phyloP scores from a whole-genome alignment of 2,888 invertebrate genomes.

The Amphipyra tragopoginis region DNA sequence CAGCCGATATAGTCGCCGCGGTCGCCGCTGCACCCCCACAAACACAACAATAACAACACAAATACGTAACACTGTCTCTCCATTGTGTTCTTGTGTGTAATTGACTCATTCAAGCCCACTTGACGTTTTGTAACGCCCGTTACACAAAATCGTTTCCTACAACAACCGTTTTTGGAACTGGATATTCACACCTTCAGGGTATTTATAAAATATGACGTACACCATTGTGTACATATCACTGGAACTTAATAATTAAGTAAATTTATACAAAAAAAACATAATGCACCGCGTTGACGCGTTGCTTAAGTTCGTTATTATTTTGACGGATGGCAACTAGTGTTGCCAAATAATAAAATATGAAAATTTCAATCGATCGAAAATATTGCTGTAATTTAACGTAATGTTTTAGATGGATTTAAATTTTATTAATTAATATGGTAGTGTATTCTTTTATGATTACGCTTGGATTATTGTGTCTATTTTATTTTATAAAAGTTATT shows the following conservation, averaged over 20 bases:
- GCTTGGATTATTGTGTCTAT: too few relatives aligned
- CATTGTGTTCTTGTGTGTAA: slow-evolving; percentile 75
- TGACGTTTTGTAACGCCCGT: slow-evolving; percentile 61
- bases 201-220: slow-evolving; percentile 42
- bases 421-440: too few relatives aligned
- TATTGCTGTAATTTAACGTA: too few relatives aligned
- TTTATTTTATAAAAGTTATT: too few relatives aligned
- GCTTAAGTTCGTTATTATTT: slow-evolving; percentile 51
- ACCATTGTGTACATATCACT: slow-evolving; percentile 33
- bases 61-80: slow-evolving; percentile 64
- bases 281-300: slow-evolving; percentile 52
- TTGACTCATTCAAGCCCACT: slow-evolving; percentile 70
- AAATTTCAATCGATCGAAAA: too few relatives aligned
- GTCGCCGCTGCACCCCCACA: slow-evolving; percentile 66
- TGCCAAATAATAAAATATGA: slow-evolving; percentile 6
- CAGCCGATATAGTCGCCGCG: slow-evolving; percentile 85
- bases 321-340: slow-evolving; percentile 47
- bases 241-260: slow-evolving; percentile 18
- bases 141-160: slow-evolving; percentile 36
- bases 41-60: slow-evolving; percentile 60
- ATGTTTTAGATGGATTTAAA: too few relatives aligned
- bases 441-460: too few relatives aligned
- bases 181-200: slow-evolving; percentile 26
- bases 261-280: slow-evolving; percentile 24
- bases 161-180: slow-evolving; percentile 31